Percentiles rank a stretch among this genome's conserved stretches.
phyloP scores from a whole-genome alignment of 2,888 invertebrate genomes.

The Poecilus cupreus region DNA sequence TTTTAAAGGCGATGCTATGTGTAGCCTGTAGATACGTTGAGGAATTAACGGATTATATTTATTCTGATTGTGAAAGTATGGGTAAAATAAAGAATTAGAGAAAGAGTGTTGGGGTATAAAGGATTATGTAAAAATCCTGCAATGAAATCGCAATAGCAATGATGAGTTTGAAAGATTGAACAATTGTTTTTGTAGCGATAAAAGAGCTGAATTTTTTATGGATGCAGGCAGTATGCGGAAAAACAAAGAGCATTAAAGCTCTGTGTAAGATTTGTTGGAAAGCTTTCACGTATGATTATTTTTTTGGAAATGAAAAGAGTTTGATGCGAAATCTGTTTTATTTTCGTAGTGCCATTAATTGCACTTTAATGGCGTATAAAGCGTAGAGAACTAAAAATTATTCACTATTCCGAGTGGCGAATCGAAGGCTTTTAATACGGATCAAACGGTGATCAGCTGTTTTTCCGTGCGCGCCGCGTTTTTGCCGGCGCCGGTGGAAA shows the following conservation, averaged over 20 bases:
- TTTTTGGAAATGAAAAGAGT: conserved; percentile 8
- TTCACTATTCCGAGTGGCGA: conserved; percentile 46
- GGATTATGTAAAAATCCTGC: neutral
- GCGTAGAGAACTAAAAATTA: conserved; percentile 47
- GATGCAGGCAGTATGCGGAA: neutral
- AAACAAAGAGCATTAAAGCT: conserved; percentile 30
- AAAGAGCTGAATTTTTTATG: conserved; percentile 13
- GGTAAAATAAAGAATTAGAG: neutral
- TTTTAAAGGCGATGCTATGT: too few relatives aligned
- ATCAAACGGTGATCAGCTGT: conserved; percentile 53
- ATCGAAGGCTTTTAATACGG: conserved; percentile 50
- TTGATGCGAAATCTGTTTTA: conserved; percentile 30
- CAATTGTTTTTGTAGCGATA: conserved; percentile 13
- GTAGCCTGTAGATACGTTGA: too few relatives aligned
- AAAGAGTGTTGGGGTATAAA: neutral
- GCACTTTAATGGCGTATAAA: conserved; percentile 54
- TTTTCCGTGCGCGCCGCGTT: conserved; percentile 42
- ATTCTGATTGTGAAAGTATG: too few relatives aligned
- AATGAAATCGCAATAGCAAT: neutral
- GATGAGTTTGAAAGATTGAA: neutral
- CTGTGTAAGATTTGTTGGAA: conserved; percentile 31
- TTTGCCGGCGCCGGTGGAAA: conserved; percentile 44
- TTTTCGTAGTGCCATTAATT: conserved; percentile 42
- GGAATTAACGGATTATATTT: too few relatives aligned
- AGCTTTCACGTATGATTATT: conserved; percentile 40